phyloP scores from a whole-genome alignment of 2,113 vertebrate genomes.

The Anguilla rostrata region DNA sequence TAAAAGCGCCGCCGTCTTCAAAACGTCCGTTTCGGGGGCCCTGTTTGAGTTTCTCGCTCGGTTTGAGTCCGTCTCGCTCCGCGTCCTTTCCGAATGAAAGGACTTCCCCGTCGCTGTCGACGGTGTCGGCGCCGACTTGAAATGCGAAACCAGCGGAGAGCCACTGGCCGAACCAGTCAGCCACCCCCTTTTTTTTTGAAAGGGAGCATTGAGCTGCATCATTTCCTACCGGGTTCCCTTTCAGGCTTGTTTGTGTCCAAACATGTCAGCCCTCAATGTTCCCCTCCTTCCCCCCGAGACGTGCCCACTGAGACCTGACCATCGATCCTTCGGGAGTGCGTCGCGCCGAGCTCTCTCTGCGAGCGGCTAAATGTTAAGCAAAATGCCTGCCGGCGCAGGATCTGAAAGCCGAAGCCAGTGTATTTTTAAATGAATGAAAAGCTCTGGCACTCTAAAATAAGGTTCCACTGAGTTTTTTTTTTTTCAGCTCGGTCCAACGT shows the following conservation, averaged over 20 bases:
- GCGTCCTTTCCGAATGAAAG: too few relatives aligned
- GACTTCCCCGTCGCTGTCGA: not conserved
- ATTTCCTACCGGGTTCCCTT: not conserved
- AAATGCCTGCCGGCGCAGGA: not conserved
- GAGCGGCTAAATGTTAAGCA: not conserved
- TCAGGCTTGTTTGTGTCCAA: conserved; percentile 12
- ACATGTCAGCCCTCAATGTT: conserved; percentile 18
- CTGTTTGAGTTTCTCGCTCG: too few relatives aligned
- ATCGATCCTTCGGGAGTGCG: not conserved
- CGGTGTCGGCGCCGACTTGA: not conserved
- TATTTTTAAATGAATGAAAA: not conserved
- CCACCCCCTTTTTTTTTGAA: not conserved
- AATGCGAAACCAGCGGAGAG: not conserved
- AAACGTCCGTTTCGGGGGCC: too few relatives aligned
- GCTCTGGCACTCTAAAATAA: not conserved
- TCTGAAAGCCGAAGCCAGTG: not conserved
- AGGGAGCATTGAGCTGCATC: not conserved
- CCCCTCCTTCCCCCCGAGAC: not conserved
- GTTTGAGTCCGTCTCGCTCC: too few relatives aligned
- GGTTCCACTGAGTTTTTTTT: not conserved
- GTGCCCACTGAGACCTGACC: not conserved
- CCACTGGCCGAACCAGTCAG: not conserved
- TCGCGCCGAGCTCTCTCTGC: not conserved
- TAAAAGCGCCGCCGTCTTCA: too few relatives aligned
- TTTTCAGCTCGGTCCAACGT: not conserved